These are phyloP conservation scores for Caenorhabditis sp. DNA, from an alignment of 2,888 invertebrate species.

Conservation along the genomic window DNA sequence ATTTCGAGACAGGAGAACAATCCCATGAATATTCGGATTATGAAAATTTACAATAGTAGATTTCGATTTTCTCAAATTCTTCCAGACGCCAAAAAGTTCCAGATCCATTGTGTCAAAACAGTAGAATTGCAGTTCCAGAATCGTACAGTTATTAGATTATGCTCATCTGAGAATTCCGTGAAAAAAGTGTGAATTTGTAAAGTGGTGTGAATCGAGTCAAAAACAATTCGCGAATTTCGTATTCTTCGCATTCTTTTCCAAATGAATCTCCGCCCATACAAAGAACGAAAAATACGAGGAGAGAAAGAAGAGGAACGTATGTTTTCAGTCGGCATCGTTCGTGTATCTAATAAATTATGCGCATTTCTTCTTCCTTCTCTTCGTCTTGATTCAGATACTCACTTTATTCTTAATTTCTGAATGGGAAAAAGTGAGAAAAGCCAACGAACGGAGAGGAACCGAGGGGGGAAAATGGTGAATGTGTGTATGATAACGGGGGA, in stretches of 20 bases:
- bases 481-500: constrained; percentile 15
- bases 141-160: constrained; percentile 30
- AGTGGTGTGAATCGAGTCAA: constrained; percentile 28
- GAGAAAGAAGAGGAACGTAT: constrained; percentile 6
- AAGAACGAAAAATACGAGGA: constrained; percentile 10
- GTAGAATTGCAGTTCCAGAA: neutral
- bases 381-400: constrained; percentile 8
- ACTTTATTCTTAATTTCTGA: constrained; percentile 22
- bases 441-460: constrained; percentile 23
- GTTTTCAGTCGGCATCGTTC: constrained; percentile 16
- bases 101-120: too few species aligned
- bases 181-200: constrained; percentile 21
- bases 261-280: constrained; percentile 33
- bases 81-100: too few species aligned
- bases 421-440: constrained; percentile 6
- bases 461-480: constrained; percentile 16
- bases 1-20: too few species aligned
- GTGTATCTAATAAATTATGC: constrained; percentile 48
- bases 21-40: too few species aligned
- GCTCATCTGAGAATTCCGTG: constrained; percentile 20
- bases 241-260: constrained; percentile 4
- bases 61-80: too few species aligned
- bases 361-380: constrained; percentile 33
- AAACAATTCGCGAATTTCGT: constrained; percentile 34
- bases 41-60: too few species aligned